Evolutionary conservation across 1,140 invertebrate genomes (phyloP).

Genomic region (Cepaea nemoralis): DNA sequence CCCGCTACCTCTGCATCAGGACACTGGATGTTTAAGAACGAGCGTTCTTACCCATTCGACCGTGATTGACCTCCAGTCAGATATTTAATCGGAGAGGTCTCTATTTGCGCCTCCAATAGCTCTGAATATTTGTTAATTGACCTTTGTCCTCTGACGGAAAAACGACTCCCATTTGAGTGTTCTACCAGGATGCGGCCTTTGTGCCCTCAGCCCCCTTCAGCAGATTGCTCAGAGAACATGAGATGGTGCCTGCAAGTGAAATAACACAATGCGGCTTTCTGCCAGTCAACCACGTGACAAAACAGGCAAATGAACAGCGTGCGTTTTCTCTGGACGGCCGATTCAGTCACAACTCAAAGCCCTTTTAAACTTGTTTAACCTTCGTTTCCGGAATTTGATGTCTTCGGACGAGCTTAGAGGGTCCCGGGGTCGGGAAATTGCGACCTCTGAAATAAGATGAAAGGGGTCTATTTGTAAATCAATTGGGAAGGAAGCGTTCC

Average conservation of each 20-base stretch:
- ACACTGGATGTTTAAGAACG: too few species aligned
- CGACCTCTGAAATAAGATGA: neutral
- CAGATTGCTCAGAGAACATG: neutral
- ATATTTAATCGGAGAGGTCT: neutral
- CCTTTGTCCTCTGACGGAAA: conserved; percentile 2
- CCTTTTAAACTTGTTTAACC: neutral
- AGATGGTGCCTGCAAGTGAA: neutral
- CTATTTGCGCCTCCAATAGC: neutral
- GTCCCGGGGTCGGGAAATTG: neutral
- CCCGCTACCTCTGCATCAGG: too few species aligned
- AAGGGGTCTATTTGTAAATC: neutral
- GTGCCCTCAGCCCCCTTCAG: neutral
- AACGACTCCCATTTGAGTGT: neutral
- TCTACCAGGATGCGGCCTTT: neutral
- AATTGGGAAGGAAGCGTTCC: neutral
- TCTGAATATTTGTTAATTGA: conserved; percentile 12
- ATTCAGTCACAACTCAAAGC: neutral
- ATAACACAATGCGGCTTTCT: neutral
- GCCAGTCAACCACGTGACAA: neutral
- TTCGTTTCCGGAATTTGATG: neutral
- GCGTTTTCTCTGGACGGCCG: neutral
- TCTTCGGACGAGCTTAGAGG: neutral
- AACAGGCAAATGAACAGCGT: conserved; percentile 2
- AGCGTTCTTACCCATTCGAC: too few species aligned
- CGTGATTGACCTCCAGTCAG: neutral